Evolutionary conservation across 2,888 invertebrate genomes (phyloP).

Genomic region (Tetranychus piercei): DNA sequence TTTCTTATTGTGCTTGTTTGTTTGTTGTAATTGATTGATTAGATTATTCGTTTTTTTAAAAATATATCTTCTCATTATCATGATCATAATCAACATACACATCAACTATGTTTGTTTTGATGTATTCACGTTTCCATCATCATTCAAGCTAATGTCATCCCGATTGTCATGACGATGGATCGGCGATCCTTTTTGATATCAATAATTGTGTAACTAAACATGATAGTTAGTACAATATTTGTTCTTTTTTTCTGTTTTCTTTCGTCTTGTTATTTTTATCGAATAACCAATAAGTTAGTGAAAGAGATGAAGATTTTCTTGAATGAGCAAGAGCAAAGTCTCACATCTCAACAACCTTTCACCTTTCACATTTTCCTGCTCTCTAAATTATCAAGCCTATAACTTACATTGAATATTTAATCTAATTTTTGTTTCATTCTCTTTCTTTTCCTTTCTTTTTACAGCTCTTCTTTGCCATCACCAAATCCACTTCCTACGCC

Average conservation of each 20-base stretch:
- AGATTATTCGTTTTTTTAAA: not conserved
- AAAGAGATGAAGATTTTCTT: not conserved
- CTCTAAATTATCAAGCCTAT: not conserved
- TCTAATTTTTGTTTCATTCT: not conserved
- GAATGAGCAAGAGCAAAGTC: not conserved
- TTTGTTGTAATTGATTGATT: not conserved
- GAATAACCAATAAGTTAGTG: too few relatives aligned
- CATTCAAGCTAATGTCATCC: not conserved
- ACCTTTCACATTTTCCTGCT: not conserved
- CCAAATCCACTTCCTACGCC: slow-evolving; percentile 11
- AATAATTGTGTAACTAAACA: too few relatives aligned
- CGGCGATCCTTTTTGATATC: too few relatives aligned
- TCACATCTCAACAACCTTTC: not conserved
- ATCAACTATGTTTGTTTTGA: not conserved
- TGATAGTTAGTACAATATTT: too few relatives aligned
- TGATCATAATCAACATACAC: too few relatives aligned
- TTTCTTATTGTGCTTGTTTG: not conserved
- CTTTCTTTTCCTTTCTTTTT: not conserved
- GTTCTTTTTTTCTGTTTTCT: not conserved
- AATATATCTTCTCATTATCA: too few relatives aligned
- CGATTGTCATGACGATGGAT: not conserved
- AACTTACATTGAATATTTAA: not conserved
- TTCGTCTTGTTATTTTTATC: not conserved
- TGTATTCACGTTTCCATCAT: not conserved
- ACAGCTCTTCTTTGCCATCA: not conserved